Percentiles rank a stretch among this genome's conserved stretches.
These are phyloP conservation scores for Cavia aperea DNA, from an alignment of 2,113 vertebrate species.

Conservation along the genomic window DNA sequence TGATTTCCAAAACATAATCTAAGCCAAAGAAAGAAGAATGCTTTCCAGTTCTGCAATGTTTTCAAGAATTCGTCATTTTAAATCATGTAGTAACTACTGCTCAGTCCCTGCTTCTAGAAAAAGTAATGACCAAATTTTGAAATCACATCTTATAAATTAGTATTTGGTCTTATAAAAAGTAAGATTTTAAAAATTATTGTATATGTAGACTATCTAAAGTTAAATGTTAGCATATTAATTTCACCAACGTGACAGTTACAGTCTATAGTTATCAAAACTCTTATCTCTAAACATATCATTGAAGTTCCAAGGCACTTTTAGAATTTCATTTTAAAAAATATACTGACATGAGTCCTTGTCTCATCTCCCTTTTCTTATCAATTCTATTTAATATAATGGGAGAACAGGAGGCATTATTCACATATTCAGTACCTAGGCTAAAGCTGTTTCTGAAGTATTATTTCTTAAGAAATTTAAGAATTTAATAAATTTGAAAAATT, in stretches of 20 bases:
- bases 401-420: background rate
- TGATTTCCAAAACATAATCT: slow-evolving; percentile 31
- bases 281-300: background rate
- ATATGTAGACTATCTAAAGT: background rate
- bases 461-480: background rate
- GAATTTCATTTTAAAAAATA: slow-evolving; percentile 36
- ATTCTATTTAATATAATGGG: background rate
- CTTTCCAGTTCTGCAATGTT: slow-evolving; percentile 11
- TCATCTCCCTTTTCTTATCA: slow-evolving; percentile 21
- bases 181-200: background rate
- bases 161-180: slow-evolving; percentile 6
- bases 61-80: slow-evolving; percentile 46
- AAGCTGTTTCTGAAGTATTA: slow-evolving; percentile 18
- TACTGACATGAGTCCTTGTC: background rate
- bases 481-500: background rate
- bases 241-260: background rate
- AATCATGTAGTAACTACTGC: background rate
- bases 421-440: background rate
- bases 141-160: slow-evolving; percentile 36
- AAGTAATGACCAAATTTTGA: slow-evolving; percentile 22
- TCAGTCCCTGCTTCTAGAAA: background rate
- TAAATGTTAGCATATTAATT: slow-evolving; percentile 11
- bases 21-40: slow-evolving; percentile 18
- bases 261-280: background rate
- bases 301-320: background rate